Base-by-base conservation (phyloP, 1,140 invertebrate species). In the Saxidomus purpurata region DNA sequence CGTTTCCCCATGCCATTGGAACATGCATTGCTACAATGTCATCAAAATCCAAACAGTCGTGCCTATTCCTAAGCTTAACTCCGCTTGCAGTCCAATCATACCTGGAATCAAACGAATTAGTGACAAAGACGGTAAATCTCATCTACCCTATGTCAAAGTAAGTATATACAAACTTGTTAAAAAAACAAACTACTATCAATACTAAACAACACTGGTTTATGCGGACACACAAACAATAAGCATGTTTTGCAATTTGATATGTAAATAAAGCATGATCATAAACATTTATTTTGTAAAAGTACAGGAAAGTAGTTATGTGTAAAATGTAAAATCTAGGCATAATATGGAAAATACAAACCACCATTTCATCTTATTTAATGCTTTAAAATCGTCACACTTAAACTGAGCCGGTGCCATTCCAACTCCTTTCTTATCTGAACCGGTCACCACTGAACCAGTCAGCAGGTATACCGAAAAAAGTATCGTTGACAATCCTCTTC, bases 81-180 rank as follows among this genome's bases (percentile, higher is more conserved):
- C 25, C 25, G 15, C 19, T 79, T 34, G 31, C 47, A 55, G 19
- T 43, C 76, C 76, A 79, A 34, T 79, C 76, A 38, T 79, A 79
- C 76, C 76, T 79, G 47, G 4, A 55, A 71, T 31, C n/a, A 19
- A 38, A 43, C 43, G 15, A 43, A 8, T 43, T 43, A 43, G 15
- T 43, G 43, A 43, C 6, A 43, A 43, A 8, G 15, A 43, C 15
- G 43, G 43, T n/a, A n/a, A n/a, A n/a, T n/a, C n/a, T n/a, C n/a
- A n/a, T n/a, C n/a, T n/a, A n/a, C n/a, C n/a, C 43, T 43, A 43
- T 43, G 4, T 43, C 43, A n/a, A n/a, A n/a, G n/a, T 43, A 8
- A 43, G 15, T 8, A 15, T 43, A 43, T 4, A 43, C 43, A 43
- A 8, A 43, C 43, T 43, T 43, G 4, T 43, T 43, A 4, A 15